Conservation (phyloP, 37 sponge, comb jelly and placozoan species). For the Dysidea cf. avara region DNA sequence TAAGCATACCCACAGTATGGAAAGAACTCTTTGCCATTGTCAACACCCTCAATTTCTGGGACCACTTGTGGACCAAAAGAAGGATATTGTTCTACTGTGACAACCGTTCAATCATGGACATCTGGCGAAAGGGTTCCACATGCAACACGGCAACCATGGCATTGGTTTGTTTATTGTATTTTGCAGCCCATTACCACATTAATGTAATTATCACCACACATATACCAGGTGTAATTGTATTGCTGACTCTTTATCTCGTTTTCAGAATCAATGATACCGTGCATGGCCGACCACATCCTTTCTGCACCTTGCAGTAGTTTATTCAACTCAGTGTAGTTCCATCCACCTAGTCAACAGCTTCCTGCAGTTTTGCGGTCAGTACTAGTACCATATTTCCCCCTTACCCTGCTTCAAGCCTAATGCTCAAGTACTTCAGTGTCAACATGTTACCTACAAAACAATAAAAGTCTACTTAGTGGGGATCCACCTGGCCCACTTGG, state of each 20-base stretch:
- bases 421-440: no score
- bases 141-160: conserved; percentile 14
- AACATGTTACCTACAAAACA: no score
- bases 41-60: no score
- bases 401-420: no score
- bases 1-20: neutral
- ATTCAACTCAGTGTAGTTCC: neutral
- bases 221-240: conserved; percentile 25
- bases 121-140: neutral
- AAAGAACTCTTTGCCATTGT: conserved; percentile 22
- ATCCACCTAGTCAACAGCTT: no score
- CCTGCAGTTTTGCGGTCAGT: no score
- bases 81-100: conserved; percentile 30
- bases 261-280: conserved; percentile 1
- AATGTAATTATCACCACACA: neutral
- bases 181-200: neutral
- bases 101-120: conserved; percentile 24
- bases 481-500: no score
- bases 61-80: conserved; percentile 2
- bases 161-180: conserved; percentile 9
- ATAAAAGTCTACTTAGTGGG: no score
- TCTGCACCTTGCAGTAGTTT: neutral
- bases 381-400: no score
- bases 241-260: conserved; percentile 42
- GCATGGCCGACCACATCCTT: neutral